Evolutionary conservation across 2,113 vertebrate species (phyloP), one percentile per base, ranked within the genome.

Genomic region (Cheilinus undulatus): DNA sequence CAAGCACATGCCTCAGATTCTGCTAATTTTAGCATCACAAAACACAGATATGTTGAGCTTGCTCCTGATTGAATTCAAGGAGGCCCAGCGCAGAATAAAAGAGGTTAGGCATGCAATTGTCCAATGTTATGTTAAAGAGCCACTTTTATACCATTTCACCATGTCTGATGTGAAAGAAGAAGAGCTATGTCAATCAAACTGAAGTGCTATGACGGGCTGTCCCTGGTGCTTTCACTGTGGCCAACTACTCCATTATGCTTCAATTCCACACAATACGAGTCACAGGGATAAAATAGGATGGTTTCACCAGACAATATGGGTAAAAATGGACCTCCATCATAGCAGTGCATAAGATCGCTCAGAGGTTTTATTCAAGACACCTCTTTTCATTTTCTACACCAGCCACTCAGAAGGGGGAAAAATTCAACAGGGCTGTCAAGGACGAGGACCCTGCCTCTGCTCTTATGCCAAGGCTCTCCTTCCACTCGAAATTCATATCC

Each of bases 61-160:
- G 78, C 72, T 82, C 70, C 54, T 65, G 69, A 73, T 86, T 70
- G 53, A 80, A 89, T 80, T 75, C 82, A 68, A 80, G 50, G 76
- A 81, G 79, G 81, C 76, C 82, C 80, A 11, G 69, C 6, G 26
- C 62, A 77, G 84, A 87, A 83, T 88, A 74, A 82, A 79, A 17
- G 83, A 56, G 70, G 81, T 83, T 83, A 73, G 68, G 84, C 83
- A 81, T 88, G 82, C 80, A 82, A 64, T 82, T 83, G 87, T 88
- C 86, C 84, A 89, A 61, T 90, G 84, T 92, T 81, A 91, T 93
- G 91, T 79, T 83, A 91, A 92, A 88, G 85, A 91, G 78, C 11
- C 71, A 88, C 81, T 88, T 89, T 84, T 76, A 71, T 78, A 76
- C 53, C 57, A 64, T 77, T 86, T 87, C 51, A 82, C 73, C 75